Base-by-base conservation (phyloP, 2,797 vertebrate species). In the Threskiornis aethiopicus region DNA sequence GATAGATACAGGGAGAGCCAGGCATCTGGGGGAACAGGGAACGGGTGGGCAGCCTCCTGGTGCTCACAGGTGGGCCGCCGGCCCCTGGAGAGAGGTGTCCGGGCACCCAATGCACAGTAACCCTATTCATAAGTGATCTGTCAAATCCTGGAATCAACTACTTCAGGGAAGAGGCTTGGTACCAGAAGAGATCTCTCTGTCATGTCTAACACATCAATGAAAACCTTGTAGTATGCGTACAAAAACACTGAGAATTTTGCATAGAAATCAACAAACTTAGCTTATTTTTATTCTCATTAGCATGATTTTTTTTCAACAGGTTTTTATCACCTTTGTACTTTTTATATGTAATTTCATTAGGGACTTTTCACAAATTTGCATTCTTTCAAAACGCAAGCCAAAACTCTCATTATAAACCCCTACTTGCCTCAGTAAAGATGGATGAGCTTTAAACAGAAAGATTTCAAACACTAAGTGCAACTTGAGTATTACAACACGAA, bases 31-130 rank as follows among this genome's bases (percentile, higher is more conserved):
- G 2, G 10, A 21, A 2, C 0, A 13, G 25, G 41, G 58, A 25
- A 16, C 0, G 41, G 44, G 15, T 16, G 46, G 21, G 58, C 47
- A 65, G 62, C 26, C 51, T 16, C 8, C 3, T 4, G 1, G n/a
- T 8, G 35, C 67, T 16, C 67, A 15, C 0, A 2, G 54, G 41
- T 0, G 0, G 5, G 29, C 13, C 20, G 2, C 42, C 11, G 17
- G 42, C 29, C 31, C 14, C 10, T 0, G 33, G 62, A 33, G 62
- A 7, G 1, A 1, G 13, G 44, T 8, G 42, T 20, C 31, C 24
- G 16, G 58, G 21, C 41, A 13, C 46, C 11, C 8, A 46, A 16
- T 2, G 9, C 26, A 11, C n/a, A 4, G 1, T 4, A 12, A 31
- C 8, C 55, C 70, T 72, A 39, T 5, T 26, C 79, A 16, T 4